These are phyloP conservation scores for Phalacrocorax pelagicus DNA, from an alignment of 2,113 vertebrate genomes.

Conservation along the genomic window DNA sequence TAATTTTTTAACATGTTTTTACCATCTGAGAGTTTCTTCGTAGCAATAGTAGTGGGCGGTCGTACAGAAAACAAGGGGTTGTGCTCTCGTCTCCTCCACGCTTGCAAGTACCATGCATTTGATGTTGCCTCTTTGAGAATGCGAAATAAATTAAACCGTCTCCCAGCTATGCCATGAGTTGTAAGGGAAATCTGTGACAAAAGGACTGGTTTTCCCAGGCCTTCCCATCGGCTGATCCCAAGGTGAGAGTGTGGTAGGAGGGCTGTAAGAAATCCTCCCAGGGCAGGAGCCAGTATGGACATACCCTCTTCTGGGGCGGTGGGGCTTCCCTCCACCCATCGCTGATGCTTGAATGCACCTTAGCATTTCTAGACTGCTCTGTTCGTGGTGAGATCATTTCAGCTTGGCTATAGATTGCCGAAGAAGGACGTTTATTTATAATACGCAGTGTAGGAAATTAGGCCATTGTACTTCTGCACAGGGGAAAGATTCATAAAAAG, in stretches of 20 bases:
- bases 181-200: not conserved
- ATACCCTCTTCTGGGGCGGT: not conserved
- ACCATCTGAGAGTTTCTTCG: not conserved
- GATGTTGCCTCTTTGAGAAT: not conserved
- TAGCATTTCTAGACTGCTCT: not conserved
- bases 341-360: not conserved
- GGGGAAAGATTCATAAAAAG: conserved; percentile 87
- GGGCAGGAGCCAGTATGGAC: not conserved
- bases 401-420: conserved; percentile 58
- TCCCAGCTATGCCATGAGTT: not conserved
- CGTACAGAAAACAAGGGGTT: not conserved
- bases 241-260: not conserved
- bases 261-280: not conserved
- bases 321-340: not conserved
- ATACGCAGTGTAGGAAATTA: conserved; percentile 78
- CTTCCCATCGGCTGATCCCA: not conserved
- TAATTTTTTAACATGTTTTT: conserved; percentile 52
- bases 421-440: conserved; percentile 81
- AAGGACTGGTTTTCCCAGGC: not conserved
- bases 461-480: conserved; percentile 83
- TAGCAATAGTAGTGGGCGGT: not conserved
- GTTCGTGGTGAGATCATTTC: conserved; percentile 3
- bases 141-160: not conserved
- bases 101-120: not conserved
- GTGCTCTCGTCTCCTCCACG: not conserved